A percentile compares a stretch with the other conserved stretches of the same genome.
These are phyloP conservation scores for Penaeus chinensis DNA, from an alignment of 1,140 invertebrate genomes.

Conservation along the genomic window DNA sequence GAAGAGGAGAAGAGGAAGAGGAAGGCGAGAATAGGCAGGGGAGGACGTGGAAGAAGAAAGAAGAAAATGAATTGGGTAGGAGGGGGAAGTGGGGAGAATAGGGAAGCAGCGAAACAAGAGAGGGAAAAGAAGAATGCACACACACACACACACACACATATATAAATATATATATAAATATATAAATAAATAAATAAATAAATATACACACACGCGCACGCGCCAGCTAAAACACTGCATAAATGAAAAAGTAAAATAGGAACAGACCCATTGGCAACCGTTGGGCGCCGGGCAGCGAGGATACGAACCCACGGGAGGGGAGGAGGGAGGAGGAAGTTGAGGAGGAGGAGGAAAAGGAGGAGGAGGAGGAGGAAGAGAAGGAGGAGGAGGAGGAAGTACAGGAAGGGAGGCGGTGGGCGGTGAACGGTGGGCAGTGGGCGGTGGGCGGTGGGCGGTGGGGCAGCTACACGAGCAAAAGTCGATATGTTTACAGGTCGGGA, in stretches of 20 bases:
- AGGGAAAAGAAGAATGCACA: neutral
- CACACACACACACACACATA: slow-evolving; percentile 14
- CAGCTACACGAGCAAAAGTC: neutral
- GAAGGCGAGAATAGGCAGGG: neutral
- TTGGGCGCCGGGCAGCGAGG: no score
- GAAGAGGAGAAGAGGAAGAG: neutral
- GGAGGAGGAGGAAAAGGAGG: neutral
- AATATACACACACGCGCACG: neutral
- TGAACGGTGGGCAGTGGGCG: neutral
- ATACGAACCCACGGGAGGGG: no score
- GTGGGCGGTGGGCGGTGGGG: neutral
- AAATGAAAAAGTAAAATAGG: no score
- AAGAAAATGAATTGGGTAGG: neutral
- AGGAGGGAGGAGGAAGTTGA: neutral
- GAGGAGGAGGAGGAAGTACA: no score
- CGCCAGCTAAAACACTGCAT: no score
- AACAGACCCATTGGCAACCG: no score
- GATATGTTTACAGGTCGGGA: no score
- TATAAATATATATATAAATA: slow-evolving; percentile 20
- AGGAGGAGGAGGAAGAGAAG: neutral
- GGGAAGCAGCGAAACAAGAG: no score
- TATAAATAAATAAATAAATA: neutral
- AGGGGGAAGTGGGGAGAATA: neutral
- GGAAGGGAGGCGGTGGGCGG: neutral
- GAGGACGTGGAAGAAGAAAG: neutral